phyloP scores from a whole-genome alignment of 2,888 invertebrate genomes.

The Polyommatus iphigenia region DNA sequence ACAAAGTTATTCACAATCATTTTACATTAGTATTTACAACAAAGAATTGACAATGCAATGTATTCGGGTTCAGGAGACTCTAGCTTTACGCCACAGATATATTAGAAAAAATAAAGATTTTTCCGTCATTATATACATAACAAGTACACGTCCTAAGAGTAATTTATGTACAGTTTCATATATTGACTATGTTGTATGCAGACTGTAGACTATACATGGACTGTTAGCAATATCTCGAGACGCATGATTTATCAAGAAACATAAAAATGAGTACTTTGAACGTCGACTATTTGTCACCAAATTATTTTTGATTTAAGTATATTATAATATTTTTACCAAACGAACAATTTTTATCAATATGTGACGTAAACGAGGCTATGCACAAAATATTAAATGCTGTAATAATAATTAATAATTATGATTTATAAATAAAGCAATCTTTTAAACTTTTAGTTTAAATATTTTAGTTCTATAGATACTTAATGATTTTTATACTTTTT shows the following conservation, averaged over 20 bases:
- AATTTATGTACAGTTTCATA: constrained; percentile 50
- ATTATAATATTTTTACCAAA: not conserved
- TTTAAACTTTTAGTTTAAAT: not conserved
- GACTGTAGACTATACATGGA: constrained; percentile 16
- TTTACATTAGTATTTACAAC: constrained; percentile 48
- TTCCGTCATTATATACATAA: constrained; percentile 61
- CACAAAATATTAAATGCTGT: not conserved
- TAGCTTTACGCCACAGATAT: constrained; percentile 62
- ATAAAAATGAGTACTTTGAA: not conserved
- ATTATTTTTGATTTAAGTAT: not conserved
- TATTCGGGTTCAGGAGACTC: constrained; percentile 62
- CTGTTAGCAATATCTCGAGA: constrained; percentile 27
- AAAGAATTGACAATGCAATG: constrained; percentile 72
- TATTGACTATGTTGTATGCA: constrained; percentile 42
- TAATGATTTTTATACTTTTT: constrained; percentile 1
- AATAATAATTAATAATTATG: not conserved
- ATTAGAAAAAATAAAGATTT: constrained; percentile 70
- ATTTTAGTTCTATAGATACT: not conserved
- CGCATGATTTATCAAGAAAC: constrained; percentile 23
- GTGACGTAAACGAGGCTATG: not conserved
- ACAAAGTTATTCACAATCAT: constrained; percentile 39
- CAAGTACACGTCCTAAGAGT: constrained; percentile 63
- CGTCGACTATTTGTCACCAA: not conserved
- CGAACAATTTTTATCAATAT: not conserved
- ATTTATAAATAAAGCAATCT: not conserved